phyloP scores from a whole-genome alignment of 2,888 invertebrate genomes.

The Hypomecis punctinalis region DNA sequence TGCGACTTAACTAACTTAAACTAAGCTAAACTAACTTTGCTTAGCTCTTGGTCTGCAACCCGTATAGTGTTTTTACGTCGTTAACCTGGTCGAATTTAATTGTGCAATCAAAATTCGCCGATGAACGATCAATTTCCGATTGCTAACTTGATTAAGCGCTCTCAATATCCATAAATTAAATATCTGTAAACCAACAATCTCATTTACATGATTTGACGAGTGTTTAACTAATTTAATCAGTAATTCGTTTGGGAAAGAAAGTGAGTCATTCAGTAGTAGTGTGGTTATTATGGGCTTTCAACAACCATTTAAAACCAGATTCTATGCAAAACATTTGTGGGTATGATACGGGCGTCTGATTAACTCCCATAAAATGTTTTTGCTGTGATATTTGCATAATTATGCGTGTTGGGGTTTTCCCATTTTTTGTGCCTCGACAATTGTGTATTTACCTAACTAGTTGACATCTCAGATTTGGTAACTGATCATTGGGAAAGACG shows the following conservation, averaged over 20 bases:
- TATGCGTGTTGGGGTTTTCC: background rate
- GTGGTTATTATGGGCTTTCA: slow-evolving; percentile 15
- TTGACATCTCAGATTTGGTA: background rate
- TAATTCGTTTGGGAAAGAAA: slow-evolving; percentile 22
- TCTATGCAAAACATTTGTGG: slow-evolving; percentile 19
- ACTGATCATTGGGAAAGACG: background rate
- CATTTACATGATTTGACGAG: slow-evolving; percentile 26
- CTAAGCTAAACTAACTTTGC: too few species aligned
- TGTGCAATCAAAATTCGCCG: background rate
- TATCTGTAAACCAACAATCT: slow-evolving; percentile 10
- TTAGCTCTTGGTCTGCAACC: too few species aligned
- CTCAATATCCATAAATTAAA: slow-evolving; percentile 19
- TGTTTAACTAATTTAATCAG: slow-evolving; percentile 23
- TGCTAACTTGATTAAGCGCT: slow-evolving; percentile 9
- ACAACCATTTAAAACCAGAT: slow-evolving; percentile 19
- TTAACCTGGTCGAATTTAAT: background rate
- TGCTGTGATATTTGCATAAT: background rate
- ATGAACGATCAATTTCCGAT: slow-evolving; percentile 11
- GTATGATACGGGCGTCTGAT: background rate
- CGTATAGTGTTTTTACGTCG: too few species aligned
- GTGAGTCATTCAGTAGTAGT: slow-evolving; percentile 24
- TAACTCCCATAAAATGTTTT: background rate
- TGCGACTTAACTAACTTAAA: too few species aligned
- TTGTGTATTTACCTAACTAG: background rate
- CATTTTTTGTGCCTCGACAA: background rate